Conservation (phyloP, 2,797 vertebrate genomes). For the Falco cherrug region DNA sequence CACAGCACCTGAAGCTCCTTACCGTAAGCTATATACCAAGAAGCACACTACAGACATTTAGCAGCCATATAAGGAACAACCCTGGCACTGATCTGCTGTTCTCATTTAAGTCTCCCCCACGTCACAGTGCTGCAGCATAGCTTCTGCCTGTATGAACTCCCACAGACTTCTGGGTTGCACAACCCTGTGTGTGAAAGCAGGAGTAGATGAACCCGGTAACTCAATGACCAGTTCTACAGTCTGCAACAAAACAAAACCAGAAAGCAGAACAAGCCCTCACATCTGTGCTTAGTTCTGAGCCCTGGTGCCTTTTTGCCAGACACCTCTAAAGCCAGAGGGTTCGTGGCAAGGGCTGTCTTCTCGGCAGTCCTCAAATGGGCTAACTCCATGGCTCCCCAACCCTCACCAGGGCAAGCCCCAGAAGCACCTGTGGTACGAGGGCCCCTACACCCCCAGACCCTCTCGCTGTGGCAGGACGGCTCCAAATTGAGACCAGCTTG, state of each 20-base stretch:
- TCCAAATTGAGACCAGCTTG: background rate
- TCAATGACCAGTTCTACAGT: background rate
- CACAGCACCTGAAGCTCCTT: background rate
- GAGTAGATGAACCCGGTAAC: background rate
- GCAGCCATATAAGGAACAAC: background rate
- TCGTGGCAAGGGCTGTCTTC: background rate
- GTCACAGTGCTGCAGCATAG: background rate
- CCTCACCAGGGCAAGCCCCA: background rate
- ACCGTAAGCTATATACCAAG: background rate
- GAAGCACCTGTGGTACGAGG: background rate
- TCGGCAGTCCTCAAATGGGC: background rate
- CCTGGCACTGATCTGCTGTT: background rate
- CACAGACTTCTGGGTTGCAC: background rate
- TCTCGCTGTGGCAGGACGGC: fast-evolving
- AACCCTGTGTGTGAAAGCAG: background rate
- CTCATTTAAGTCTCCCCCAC: background rate
- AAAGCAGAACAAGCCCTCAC: background rate
- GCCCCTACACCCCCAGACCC: background rate
- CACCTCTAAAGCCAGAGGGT: background rate
- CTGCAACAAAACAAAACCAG: background rate
- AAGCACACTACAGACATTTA: background rate
- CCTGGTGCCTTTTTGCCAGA: background rate
- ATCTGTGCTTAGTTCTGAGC: background rate
- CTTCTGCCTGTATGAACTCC: background rate
- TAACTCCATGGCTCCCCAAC: background rate